These are phyloP conservation scores for Toxostoma redivivum DNA, from an alignment of 2,113 vertebrate species.

Conservation along the genomic window DNA sequence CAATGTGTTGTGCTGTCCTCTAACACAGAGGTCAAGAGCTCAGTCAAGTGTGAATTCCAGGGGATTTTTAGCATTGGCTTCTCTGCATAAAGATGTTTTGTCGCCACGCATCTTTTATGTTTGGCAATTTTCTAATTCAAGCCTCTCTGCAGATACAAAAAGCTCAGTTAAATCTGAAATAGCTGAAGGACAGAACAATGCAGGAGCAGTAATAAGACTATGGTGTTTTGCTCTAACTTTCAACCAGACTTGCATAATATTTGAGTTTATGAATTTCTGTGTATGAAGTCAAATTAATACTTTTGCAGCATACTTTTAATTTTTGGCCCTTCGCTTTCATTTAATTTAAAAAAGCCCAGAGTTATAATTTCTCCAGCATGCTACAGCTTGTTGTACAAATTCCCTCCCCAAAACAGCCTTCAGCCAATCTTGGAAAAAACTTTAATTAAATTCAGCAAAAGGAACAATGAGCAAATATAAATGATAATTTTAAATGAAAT, in stretches of 20 bases:
- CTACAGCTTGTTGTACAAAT: background rate
- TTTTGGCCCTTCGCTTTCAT: background rate
- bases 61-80: background rate
- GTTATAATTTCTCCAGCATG: background rate
- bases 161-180: background rate
- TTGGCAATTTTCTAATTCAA: background rate
- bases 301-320: background rate
- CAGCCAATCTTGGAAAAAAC: background rate
- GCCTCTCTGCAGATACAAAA: background rate
- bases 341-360: conserved; percentile 31
- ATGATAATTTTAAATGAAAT: conserved; percentile 22
- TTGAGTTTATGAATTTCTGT: background rate
- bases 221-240: background rate
- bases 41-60: background rate
- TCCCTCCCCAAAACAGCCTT: background rate
- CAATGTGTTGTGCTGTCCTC: background rate
- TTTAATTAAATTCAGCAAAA: conserved; percentile 26
- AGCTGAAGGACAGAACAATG: background rate
- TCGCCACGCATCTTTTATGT: background rate
- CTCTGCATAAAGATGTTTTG: background rate
- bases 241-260: background rate
- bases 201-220: background rate
- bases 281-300: background rate
- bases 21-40: background rate
- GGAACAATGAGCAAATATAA: conserved; percentile 13